Evolutionary conservation across 2,797 vertebrate genomes (phyloP), one percentile per base, ranked within the genome.

Genomic region (Siniperca scherzeri): DNA sequence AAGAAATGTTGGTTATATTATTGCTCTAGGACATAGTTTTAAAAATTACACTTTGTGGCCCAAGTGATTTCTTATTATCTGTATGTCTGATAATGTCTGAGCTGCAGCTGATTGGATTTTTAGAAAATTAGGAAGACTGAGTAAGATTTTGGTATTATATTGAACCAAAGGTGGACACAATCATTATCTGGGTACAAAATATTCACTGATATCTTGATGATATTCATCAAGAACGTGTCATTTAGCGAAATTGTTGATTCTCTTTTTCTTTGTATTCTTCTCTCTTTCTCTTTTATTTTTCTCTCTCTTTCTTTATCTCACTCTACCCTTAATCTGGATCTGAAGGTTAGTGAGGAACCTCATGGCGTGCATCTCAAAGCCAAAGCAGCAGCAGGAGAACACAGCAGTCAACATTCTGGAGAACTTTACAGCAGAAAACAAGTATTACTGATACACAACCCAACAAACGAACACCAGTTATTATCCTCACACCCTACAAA

Each of bases 321-420:
- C 8, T 53, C 21, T 75, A 3, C 33, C 69, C 50, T 67, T 72
- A 42, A 78, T 87, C 61, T 89, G 70, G 22, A 64, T 90, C 52
- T 88, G 74, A 95, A 99, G 98, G 82, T 96, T 97, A 91, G 87
- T 95, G 79, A 95, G 92, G 91, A 93, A 92, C 74, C 89, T 99
- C 90, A 87, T 97, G 89, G 88, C 2, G 0, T 96, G 94, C 80
- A 60, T 97, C 70, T 91, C 78, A 65, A 85, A 79, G 83, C 84
- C 87, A 59, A 90, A 93, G 68, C 86, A 78, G 84, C 94, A 88
- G 84, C 93, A 92, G 75, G 84, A 87, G 80, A 82, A 77, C 74
- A 79, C 44, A 52, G 96, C 96, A 2, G 93, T 97, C 85, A 77
- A 80, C 27, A 88, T 98, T 78, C 90, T 98, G 52, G 89, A 94